A percentile compares a stretch with the other conserved stretches of the same genome.
These are phyloP conservation scores for Rafetus swinhoei DNA, from an alignment of 2,113 vertebrate genomes.

Conservation along the genomic window DNA sequence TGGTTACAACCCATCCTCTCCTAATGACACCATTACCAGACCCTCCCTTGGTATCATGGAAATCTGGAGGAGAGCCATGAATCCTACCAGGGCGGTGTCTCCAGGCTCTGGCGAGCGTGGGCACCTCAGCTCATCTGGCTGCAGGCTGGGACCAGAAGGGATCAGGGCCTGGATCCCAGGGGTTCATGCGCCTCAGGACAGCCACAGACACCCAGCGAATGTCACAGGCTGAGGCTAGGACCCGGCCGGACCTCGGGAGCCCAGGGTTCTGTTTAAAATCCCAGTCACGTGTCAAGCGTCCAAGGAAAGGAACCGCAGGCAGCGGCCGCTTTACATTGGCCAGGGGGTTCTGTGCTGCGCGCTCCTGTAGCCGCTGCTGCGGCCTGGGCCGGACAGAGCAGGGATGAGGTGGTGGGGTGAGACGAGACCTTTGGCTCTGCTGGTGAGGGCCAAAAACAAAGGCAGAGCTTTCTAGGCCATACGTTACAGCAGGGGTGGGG, in stretches of 20 bases:
- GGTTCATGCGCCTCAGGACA: not conserved
- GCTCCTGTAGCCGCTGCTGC: not conserved
- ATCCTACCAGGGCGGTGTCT: not conserved
- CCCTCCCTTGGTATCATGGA: not conserved
- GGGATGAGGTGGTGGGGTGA: no score
- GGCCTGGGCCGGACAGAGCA: no score
- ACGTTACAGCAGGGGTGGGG: no score
- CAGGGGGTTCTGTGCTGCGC: not conserved
- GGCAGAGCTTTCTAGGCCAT: not conserved
- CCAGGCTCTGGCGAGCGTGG: not conserved
- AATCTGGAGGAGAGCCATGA: not conserved
- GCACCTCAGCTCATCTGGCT: not conserved
- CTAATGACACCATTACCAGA: not conserved
- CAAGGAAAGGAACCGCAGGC: not conserved
- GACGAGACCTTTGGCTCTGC: no score
- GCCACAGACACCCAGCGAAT: rapidly evolving
- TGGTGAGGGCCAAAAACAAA: no score
- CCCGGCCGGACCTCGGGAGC: not conserved
- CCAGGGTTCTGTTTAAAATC: not conserved
- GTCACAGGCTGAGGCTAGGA: not conserved
- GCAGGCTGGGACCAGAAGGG: not conserved
- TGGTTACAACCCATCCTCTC: not conserved
- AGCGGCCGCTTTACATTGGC: not conserved
- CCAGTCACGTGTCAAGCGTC: not conserved
- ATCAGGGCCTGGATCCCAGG: not conserved